A percentile compares a stretch with the other conserved stretches of the same genome.
Evolutionary conservation across 2,797 vertebrate genomes (phyloP).

Genomic region (Loris lydekkerianus): DNA sequence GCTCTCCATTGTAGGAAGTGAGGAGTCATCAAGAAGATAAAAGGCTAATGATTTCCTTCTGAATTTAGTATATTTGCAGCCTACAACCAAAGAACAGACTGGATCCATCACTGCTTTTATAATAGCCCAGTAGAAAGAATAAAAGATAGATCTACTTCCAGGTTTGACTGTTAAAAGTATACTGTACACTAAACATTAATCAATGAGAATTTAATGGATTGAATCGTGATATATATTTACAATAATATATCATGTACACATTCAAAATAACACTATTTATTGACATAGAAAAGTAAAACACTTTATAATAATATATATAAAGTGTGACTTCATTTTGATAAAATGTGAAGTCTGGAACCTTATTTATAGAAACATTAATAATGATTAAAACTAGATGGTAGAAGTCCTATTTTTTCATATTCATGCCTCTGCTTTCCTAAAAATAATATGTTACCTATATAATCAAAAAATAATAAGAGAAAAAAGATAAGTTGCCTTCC

Average conservation of each 20-base stretch:
- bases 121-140: neutral
- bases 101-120: neutral
- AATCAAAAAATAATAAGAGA: conserved; percentile 25
- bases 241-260: neutral
- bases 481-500: neutral
- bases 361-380: conserved; percentile 53
- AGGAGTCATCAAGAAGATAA: neutral
- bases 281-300: neutral
- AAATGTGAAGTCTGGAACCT: neutral
- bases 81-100: neutral
- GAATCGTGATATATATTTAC: neutral
- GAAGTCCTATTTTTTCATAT: neutral
- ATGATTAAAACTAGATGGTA: neutral
- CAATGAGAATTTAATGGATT: neutral
- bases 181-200: neutral
- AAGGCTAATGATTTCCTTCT: neutral
- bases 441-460: neutral
- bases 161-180: neutral
- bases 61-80: neutral
- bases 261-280: conserved; percentile 28
- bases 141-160: neutral
- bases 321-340: neutral
- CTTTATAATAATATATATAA: neutral
- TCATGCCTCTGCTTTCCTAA: conserved; percentile 3
- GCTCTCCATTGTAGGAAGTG: neutral